Evolutionary conservation across 2,797 vertebrate species (phyloP), one percentile per base, ranked within the genome.

Genomic region (Poecile montanus): DNA sequence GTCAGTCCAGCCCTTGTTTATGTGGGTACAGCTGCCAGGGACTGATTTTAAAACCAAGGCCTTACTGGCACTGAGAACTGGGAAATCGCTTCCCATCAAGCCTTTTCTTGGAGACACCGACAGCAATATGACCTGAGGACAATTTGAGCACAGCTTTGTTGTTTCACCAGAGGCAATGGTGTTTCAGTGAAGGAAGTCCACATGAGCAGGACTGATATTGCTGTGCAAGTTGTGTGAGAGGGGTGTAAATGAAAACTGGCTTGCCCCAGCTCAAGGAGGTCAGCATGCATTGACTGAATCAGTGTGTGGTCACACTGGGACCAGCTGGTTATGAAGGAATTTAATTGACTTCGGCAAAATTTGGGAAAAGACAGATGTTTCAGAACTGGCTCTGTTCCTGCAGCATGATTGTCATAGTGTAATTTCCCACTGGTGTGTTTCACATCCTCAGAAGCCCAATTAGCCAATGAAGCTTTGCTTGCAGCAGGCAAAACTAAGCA

Each of bases 331-430:
- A 73, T 89, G 57, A 84, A 23, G 75, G 47, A 92, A 70, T 91
- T 92, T 93, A 94, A 95, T 91, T 86, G n/a, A 54, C 32, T 78
- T 91, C 2, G 1, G 65, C 63, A 89, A 91, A 93, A 72, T 93
- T 93, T 91, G 51, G 53, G 78, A 72, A 77, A 95, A 94, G 93
- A 89, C 95, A 97, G 92, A 89, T 96, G 91, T 92, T 92, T 71
- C 61, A 72, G 60, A 45, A 66, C 89, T 95, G 93, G 78, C 82
- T 93, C 53, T 78, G 51, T n/a, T 96, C 87, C 89, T 87, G 60
- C 82, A 94, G 78, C 0, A 6, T 56, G 81, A 88, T 62, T 87
- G 91, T 65, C 89, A 50, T 2, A 23, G 77, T 78, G 56, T 92
- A 91, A 93, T 91, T 96, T 93, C 92, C 92, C 48, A 2, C 60